A percentile compares a stretch with the other conserved stretches of the same genome.
Evolutionary conservation across 2,797 vertebrate species (phyloP).

Genomic region (Adelosebastes latens): DNA sequence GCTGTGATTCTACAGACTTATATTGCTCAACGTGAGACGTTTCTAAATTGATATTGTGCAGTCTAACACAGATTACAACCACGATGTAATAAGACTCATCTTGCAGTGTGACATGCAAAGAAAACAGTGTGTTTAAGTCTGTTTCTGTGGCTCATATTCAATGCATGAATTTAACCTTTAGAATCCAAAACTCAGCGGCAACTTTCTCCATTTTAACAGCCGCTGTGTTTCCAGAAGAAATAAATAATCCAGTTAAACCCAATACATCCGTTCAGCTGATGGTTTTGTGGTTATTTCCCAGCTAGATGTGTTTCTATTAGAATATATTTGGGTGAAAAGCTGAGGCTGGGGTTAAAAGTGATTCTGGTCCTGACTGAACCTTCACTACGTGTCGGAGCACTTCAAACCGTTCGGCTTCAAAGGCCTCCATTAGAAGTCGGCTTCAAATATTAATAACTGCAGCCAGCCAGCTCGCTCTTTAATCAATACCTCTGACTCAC

Average conservation of each 20-base stretch:
- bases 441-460: constrained; percentile 70
- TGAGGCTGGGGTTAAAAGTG: background rate
- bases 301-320: background rate
- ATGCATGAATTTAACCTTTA: background rate
- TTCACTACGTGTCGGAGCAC: constrained; percentile 26
- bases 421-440: constrained; percentile 34
- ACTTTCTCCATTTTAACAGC: background rate
- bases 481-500: constrained; percentile 55
- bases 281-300: background rate
- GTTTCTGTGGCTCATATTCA: no score
- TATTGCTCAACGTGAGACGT: no score
- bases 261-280: background rate
- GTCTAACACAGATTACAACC: no score
- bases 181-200: background rate
- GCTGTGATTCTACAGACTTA: no score
- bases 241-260: background rate
- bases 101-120: no score
- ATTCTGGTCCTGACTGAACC: constrained; percentile 33
- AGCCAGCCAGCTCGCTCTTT: constrained; percentile 38
- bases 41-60: no score
- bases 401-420: constrained; percentile 66
- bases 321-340: background rate
- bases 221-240: background rate
- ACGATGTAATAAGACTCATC: no score
- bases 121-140: no score